Base-by-base conservation (phyloP, 2,888 invertebrate species). In the Onthophagus sagittarius region DNA sequence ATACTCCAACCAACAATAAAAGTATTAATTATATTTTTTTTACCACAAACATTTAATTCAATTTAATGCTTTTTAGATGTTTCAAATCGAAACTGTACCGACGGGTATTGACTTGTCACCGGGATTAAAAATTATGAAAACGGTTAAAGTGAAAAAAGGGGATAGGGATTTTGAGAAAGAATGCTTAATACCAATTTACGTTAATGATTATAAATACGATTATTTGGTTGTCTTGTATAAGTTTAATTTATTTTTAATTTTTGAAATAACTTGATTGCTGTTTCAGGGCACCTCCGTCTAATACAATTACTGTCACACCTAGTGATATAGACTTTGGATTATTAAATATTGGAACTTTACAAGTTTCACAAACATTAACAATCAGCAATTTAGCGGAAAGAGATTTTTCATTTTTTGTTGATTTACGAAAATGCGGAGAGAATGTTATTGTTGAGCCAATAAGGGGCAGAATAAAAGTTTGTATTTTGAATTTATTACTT, bases 1-100 rank as follows among this genome's bases (percentile, higher is more conserved):
- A 81, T 87, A 13, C 74, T 80, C 11, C 75, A 81, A 9, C 83
- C 86, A 0, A 84, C 15, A 23, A n/a, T 11, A 23, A 67, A 67
- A 32, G 67, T 67, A 53, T 1, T 53, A 11, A 53, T 1, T 23
- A 23, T 2, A 3, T 23, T 23, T 23, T 23, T 3, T 23, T 1
- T 23, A 3, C 3, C 23, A 53, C 11, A 9, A 7, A 9, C 5
- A 53, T 53, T 53, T 11, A 53, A 9, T 53, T 53, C 11, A 53
- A 53, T 53, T 53, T 53, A 11, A 53, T 4, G 2, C 11, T 53
- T 53, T 53, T 9, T 53, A 53, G 39, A 7, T 53, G 7, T 53
- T 53, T 53, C 39, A 53, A 9, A 53, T 53, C 11, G 39, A 53
- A 9, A 9, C 9, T 53, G 6, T 53, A 53, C 7, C 11, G 39